Conservation (phyloP, 2,888 invertebrate genomes). For the Asteroscopus sphinx region DNA sequence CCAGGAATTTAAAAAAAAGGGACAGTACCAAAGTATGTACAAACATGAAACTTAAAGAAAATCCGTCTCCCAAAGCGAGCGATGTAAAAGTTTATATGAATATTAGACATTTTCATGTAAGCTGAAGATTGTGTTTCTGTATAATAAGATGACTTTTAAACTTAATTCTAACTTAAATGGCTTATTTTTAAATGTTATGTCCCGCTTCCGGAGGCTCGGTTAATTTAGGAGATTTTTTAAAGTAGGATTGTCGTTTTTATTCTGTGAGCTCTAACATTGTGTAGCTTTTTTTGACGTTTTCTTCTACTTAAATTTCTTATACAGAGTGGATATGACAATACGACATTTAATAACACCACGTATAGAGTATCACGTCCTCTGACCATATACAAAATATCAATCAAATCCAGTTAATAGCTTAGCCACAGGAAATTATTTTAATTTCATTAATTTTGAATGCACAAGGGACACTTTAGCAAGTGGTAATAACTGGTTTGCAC, state of each 20-base stretch:
- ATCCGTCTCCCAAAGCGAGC: constrained; percentile 60
- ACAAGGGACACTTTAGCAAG: too few species aligned
- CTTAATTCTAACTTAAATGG: constrained; percentile 78
- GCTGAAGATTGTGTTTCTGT: constrained; percentile 81
- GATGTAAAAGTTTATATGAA: constrained; percentile 77
- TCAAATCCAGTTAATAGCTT: too few species aligned
- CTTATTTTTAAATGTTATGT: constrained; percentile 64
- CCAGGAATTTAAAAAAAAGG: neutral
- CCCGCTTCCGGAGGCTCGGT: neutral
- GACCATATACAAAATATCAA: too few species aligned
- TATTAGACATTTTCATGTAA: constrained; percentile 78
- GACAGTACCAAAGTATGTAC: constrained; percentile 25
- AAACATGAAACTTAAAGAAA: constrained; percentile 43
- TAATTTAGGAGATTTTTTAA: neutral
- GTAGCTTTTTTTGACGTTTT: too few species aligned
- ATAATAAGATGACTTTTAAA: constrained; percentile 82
- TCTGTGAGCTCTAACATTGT: too few species aligned
- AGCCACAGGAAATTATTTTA: too few species aligned
- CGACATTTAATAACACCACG: too few species aligned
- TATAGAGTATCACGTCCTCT: too few species aligned
- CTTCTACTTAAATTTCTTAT: too few species aligned
- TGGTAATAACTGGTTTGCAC: too few species aligned
- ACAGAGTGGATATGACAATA: too few species aligned
- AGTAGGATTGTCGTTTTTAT: neutral
- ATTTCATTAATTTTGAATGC: too few species aligned